Evolutionary conservation across 2,888 invertebrate species (phyloP), one percentile per base, ranked within the genome.

Genomic region (Morpho deidamia): DNA sequence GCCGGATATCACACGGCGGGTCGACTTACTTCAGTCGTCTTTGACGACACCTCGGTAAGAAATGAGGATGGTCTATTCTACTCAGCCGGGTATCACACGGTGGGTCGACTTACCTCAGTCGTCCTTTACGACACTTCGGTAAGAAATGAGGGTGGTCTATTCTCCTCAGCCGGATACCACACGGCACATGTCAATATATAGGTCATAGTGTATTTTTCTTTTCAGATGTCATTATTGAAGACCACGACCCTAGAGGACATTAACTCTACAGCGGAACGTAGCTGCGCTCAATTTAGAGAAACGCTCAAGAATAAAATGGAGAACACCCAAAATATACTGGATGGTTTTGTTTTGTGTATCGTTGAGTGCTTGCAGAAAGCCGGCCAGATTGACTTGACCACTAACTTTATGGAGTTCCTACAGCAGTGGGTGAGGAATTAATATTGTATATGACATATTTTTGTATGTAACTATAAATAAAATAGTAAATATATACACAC

Each of bases 361-460:
- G 23, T 39, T 11, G 32, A 14, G 8, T 49, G 51, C 23, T 11
- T 58, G 12, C 48, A 55, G 44, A 44, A 11, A 11, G 47, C 57
- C 38, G 44, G 38, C 14, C 14, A 32, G n/a, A 8, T 14, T 1
- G 54, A 57, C 35, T 11, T 57, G 7, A 54, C 40, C 9, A 35
- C 48, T 7, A 42, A 41, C 5, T 50, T 57, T 35, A 35, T 12
- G 8, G 38, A 12, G 2, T 54, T 54, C 23, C 47, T 54, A 8
- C 32, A 42, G 1, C 35, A 54, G 11, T 56, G 66, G 42, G 5
- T n/a, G 0, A 53, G 9, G 8, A n/a, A 10, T 8, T 23, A 23
- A 5, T 23, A 23, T 2, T 5, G 23, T 23, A 5, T 23, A 23
- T 23, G 3, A 23, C 23, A 23, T 11, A 71, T 74, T 48, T 11